phyloP scores from a whole-genome alignment of 2,113 vertebrate species.

The Thryonomys swinderianus region DNA sequence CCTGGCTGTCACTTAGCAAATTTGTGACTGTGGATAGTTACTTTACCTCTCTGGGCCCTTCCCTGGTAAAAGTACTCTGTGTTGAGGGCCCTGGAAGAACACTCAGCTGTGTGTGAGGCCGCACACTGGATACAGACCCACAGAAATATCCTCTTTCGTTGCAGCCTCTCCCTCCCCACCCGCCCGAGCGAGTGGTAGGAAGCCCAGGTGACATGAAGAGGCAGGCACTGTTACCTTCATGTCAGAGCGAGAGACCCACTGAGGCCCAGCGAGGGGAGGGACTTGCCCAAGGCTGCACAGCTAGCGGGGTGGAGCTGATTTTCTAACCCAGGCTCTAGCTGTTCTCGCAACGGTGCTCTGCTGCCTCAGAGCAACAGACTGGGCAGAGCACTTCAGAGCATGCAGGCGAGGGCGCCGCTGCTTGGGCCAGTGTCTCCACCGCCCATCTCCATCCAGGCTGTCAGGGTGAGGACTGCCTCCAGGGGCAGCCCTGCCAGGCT shows the following conservation, averaged over 20 bases:
- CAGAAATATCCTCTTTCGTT: accelerated
- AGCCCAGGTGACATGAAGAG: no score
- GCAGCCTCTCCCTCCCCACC: not conserved
- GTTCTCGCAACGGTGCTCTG: not conserved
- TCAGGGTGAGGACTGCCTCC: not conserved
- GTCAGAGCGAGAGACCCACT: not conserved
- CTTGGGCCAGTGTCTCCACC: not conserved
- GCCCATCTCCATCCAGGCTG: not conserved
- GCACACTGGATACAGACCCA: not conserved
- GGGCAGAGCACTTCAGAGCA: not conserved
- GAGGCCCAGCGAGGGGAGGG: not conserved
- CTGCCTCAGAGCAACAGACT: not conserved
- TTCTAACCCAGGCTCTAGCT: not conserved
- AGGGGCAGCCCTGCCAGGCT: not conserved
- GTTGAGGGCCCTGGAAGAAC: not conserved
- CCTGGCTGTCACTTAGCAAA: not conserved
- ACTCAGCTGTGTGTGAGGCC: not conserved
- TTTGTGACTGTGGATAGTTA: not conserved
- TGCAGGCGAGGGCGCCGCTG: not conserved
- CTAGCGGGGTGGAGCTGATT: not conserved
- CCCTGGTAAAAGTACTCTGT: no score
- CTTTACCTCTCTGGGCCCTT: not conserved
- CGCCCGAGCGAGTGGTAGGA: not conserved
- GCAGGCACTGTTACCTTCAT: not conserved
- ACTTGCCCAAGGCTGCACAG: not conserved